Evolutionary conservation across 1,140 invertebrate genomes (phyloP), one percentile per base, ranked within the genome.

Genomic region (Trichogramma pretiosum): DNA sequence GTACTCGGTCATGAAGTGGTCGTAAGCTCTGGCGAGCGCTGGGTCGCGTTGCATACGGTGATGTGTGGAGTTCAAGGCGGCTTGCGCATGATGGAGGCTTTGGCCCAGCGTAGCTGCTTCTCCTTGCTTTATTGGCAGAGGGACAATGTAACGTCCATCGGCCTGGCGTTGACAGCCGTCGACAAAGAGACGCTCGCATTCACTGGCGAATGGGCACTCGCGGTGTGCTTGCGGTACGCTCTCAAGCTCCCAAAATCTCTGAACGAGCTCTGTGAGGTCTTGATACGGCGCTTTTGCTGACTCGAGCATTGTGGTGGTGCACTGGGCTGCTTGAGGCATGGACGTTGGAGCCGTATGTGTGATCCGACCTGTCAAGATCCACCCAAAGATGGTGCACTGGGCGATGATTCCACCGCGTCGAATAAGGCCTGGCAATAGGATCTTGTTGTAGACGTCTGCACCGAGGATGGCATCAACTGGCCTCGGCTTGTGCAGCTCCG

Each of bases 1-100:
- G 14, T 45, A 35, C 10, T 45, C 42, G 7, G n/a, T 16, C 32
- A 45, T 35, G 19, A 35, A 45, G 2, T 3, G n/a, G 3, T 5
- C 3, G 30, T 43, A 43, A 11, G 17, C 30, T 21, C 34, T 8
- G 4, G 19, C 21, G 2, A 43, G 24, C 14, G 1, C 22, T 2
- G 30, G 30, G 26, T 45, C 42, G 5, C 28, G 21, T 33, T 43
- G 42, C 32, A 45, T 45, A 23, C 19, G 9, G 7, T 18, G 24
- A 18, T 34, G 36, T 4, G 17, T 18, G 13, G 35, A 5, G 35
- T n/a, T n/a, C n/a, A n/a, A n/a, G n/a, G n/a, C n/a, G n/a, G n/a
- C n/a, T n/a, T n/a, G n/a, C n/a, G n/a, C n/a, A n/a, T n/a, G n/a
- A n/a, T n/a, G n/a, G n/a, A n/a, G n/a, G n/a, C n/a, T n/a, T n/a